A percentile compares a stretch with the other conserved stretches of the same genome.
Conservation (phyloP, 2,888 invertebrate genomes). For the Lissonota sp. region DNA sequence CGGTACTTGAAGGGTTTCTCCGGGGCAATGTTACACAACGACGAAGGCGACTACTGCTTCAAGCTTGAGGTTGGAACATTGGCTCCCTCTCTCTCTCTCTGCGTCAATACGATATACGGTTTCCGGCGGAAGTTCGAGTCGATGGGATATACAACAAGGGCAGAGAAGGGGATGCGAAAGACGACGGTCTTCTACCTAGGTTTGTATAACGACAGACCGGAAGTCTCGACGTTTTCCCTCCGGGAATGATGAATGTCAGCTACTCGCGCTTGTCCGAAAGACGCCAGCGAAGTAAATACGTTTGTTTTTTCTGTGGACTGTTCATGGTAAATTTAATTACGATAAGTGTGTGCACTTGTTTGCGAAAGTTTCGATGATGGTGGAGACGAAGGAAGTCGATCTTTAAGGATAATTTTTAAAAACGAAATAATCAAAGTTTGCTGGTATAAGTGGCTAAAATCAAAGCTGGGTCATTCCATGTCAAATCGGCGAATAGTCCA, state of each 20-base stretch:
- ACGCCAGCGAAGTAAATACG: slow-evolving; percentile 26
- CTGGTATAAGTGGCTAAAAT: neutral
- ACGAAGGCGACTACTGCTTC: neutral
- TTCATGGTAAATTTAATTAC: slow-evolving; percentile 24
- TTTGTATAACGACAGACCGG: slow-evolving; percentile 42
- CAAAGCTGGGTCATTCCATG: no score
- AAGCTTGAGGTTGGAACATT: neutral
- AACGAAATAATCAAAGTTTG: slow-evolving; percentile 1
- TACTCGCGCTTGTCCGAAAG: slow-evolving; percentile 10
- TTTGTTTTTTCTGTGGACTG: slow-evolving; percentile 20
- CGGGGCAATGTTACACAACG: slow-evolving; percentile 7
- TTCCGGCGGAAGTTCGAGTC: slow-evolving; percentile 57
- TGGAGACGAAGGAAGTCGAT: neutral
- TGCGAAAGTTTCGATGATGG: neutral
- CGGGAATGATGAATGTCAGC: slow-evolving; percentile 7
- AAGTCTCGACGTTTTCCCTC: slow-evolving; percentile 34
- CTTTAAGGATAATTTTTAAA: neutral
- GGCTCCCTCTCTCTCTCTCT: slow-evolving; percentile 8
- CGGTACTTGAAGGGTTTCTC: slow-evolving; percentile 45
- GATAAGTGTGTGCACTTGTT: neutral
- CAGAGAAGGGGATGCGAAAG: neutral
- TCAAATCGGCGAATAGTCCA: no score
- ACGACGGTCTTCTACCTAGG: neutral
- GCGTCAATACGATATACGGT: slow-evolving; percentile 35
- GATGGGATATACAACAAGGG: slow-evolving; percentile 14